Base-by-base conservation (phyloP, 2,797 vertebrate genomes). In the Dryobates pubescens region DNA sequence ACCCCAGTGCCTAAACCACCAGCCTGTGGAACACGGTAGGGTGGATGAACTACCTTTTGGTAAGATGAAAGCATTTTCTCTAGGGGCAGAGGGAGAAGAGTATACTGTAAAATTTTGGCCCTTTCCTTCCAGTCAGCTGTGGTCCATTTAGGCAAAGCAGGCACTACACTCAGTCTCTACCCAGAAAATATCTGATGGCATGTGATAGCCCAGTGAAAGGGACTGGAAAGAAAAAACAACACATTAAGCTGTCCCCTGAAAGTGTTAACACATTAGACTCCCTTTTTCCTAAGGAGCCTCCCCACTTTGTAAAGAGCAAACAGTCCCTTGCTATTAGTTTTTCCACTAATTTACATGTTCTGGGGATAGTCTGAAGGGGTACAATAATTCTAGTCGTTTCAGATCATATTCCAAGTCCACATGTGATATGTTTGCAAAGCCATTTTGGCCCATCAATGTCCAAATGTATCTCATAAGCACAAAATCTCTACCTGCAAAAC, bases 401-500 rank as follows among this genome's bases (percentile, higher is more conserved):
- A 88, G 90, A 69, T 95, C 41, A 10, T 62, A 80, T 86, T 79
- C 80, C 47, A 81, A 84, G 51, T 26, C 76, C 51, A 93, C 84
- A 86, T 75, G 76, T 84, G 23, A 56, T 79, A 18, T 34, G 61
- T 89, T 96, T 95, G 91, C 75, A 90, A 92, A 90, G 43, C 19
- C 57, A 34, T 92, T 90, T 93, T 74, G 23, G 61, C 13, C 57
- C 58, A 68, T 72, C 20, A 5, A 1, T 77, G 47, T 82, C 75
- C 73, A 92, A 95, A 73, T 71, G 30, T 30, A 72, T 76, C 93
- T 94, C 53, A 7, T 54, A 89, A 87, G 88, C 93, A 92, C 6
- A 15, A 96, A 93, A 95, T 92, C 43, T 95, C 94, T 91, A 93
- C 94, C 68, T 95, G 51, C n/a, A 82, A 78, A 76, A 76, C 13